Evolutionary conservation across 1,140 invertebrate species (phyloP).

Genomic region (Oncopeltus fasciatus): DNA sequence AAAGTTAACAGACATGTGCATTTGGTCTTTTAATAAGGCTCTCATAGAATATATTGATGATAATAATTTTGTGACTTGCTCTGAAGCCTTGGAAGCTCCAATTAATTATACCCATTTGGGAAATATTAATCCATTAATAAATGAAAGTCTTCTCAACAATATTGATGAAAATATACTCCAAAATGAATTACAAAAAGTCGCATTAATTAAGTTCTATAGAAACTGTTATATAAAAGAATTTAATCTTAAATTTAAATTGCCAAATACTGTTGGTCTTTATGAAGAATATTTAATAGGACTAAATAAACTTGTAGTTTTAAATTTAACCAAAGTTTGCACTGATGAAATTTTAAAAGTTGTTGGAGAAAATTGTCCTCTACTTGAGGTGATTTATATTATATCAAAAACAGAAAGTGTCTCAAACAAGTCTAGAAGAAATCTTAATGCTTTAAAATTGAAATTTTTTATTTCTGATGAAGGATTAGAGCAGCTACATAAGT

Average conservation of each 20-base stretch:
- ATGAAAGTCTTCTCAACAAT: not conserved
- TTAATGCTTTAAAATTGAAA: slow-evolving; percentile 31
- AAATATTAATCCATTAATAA: not conserved
- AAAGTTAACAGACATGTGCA: too few relatives aligned
- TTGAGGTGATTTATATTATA: slow-evolving; percentile 37
- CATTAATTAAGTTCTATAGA: not conserved
- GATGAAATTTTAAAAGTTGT: slow-evolving; percentile 38
- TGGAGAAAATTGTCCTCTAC: slow-evolving; percentile 30
- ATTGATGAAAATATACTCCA: not conserved
- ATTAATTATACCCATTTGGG: not conserved
- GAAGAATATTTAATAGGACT: slow-evolving; percentile 16
- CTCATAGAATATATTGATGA: too few relatives aligned
- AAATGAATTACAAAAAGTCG: not conserved
- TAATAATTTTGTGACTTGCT: too few relatives aligned
- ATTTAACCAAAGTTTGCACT: slow-evolving; percentile 36
- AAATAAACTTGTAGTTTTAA: slow-evolving; percentile 31
- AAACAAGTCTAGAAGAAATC: slow-evolving; percentile 24
- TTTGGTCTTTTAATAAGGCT: too few relatives aligned
- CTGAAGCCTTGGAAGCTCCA: too few relatives aligned
- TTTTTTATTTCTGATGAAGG: slow-evolving; percentile 24
- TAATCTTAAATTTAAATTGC: not conserved
- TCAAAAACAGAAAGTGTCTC: slow-evolving; percentile 34
- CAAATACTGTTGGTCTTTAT: not conserved
- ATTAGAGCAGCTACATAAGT: slow-evolving; percentile 17
- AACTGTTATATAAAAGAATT: not conserved